Base-by-base conservation (phyloP, 2,888 invertebrate genomes). In the Elmis aenea region DNA sequence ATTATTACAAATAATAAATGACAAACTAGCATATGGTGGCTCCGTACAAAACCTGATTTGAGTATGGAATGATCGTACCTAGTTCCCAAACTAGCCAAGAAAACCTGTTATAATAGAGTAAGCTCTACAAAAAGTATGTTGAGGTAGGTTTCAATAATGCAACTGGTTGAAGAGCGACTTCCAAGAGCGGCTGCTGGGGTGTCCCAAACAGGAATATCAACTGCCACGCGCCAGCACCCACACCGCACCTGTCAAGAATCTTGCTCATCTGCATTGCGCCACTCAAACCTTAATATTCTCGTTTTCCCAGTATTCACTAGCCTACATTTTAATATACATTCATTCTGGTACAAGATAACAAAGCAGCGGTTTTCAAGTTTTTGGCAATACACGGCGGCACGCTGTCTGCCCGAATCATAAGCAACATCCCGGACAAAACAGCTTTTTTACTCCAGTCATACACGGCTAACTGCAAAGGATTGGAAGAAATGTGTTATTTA, bases 31-130 rank as follows among this genome's bases (percentile, higher is more conserved):
- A 45, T 42, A 44, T 45, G 46, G 40, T 42, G 39, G 49, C 38
- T 44, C 43, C n/a, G 38, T 44, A 46, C 38, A 37, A 46, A 49
- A 49, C 49, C 45, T 46, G 46, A 49, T 48, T 48, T 48, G 43
- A 39, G 48, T 46, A 49, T 42, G 35, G 43, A 43, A 47, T 44
- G 51, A 51, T 54, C 46, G 45, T 46, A 51, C 42, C 51, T 52
- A 52, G 51, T 52, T 51, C 42, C 48, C 42, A 50, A 48, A 46
- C 50, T 52, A 48, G 51, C 42, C 37, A 44, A 45, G 47, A 42
- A 51, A 54, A 54, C 54, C 52, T 46, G 54, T 54, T 54, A 54
- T 52, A 54, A 51, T 48, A 50, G 51, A 43, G 45, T 44, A 38
- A 50, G 48, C 46, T 50, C 51, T 51, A 54, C 47, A 51, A 52